Evolutionary conservation across 2,113 vertebrate genomes (phyloP).

Genomic region (Ginglymostoma cirratum): DNA sequence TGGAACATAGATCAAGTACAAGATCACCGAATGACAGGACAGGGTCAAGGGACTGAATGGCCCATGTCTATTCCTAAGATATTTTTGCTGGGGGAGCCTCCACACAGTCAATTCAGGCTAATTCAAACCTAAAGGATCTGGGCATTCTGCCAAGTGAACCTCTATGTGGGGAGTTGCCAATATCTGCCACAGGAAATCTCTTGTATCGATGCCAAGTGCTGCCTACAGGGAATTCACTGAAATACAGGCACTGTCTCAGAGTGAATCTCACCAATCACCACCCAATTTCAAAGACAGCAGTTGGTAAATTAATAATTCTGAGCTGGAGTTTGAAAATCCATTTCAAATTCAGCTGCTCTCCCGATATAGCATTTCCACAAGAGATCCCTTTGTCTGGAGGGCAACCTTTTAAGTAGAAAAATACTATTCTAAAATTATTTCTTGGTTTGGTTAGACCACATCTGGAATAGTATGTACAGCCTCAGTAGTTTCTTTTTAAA

Average conservation of each 20-base stretch:
- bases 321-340: background rate
- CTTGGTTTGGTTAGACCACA: background rate
- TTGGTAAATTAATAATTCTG: background rate
- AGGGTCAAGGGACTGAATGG: background rate
- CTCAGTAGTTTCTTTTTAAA: background rate
- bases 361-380: background rate
- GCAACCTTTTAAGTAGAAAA: background rate
- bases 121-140: background rate
- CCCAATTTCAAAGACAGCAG: background rate
- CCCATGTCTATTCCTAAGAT: background rate
- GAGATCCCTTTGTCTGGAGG: background rate
- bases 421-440: background rate
- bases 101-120: background rate
- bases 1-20: background rate
- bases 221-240: background rate
- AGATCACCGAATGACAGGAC: background rate
- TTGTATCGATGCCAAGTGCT: background rate
- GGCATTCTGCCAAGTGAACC: background rate
- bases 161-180: background rate
- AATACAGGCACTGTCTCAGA: background rate
- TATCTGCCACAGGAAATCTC: background rate
- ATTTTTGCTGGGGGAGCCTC: background rate
- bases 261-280: background rate
- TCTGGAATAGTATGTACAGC: background rate
- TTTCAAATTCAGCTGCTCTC: background rate